These are phyloP conservation scores for Hyppa rectilinea DNA, from an alignment of 2,888 invertebrate genomes.

Conservation along the genomic window DNA sequence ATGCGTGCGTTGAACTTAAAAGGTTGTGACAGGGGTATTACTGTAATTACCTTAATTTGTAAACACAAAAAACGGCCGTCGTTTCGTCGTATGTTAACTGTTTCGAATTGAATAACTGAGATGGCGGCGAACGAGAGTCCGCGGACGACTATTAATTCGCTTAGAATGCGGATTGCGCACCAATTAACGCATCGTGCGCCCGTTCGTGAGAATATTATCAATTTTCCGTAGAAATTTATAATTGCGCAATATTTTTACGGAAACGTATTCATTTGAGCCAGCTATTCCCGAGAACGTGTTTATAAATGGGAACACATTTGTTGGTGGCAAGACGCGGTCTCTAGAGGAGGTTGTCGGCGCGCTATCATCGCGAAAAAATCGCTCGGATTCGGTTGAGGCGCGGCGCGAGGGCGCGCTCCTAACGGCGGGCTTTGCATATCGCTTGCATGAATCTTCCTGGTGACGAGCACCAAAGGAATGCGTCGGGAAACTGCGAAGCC, in stretches of 20 bases:
- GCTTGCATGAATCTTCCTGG: conserved; percentile 82
- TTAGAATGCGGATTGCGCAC: conserved; percentile 73
- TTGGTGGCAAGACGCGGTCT: conserved; percentile 29
- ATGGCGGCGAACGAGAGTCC: conserved; percentile 61
- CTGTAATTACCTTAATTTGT: conserved; percentile 89
- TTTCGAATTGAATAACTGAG: conserved; percentile 79
- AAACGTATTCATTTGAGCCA: conserved; percentile 67
- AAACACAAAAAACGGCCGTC: conserved; percentile 86
- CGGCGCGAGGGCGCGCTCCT: conserved; percentile 71
- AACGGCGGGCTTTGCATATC: conserved; percentile 81
- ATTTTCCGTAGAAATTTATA: conserved; percentile 76
- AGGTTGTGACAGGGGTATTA: conserved; percentile 88
- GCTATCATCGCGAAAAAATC: conserved; percentile 70
- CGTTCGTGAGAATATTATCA: conserved; percentile 75
- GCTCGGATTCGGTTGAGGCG: conserved; percentile 66
- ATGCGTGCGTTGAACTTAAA: conserved; percentile 88
- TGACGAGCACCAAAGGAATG: conserved; percentile 81
- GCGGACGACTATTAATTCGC: conserved; percentile 68
- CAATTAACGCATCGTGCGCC: conserved; percentile 73
- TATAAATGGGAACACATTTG: conserved; percentile 60
- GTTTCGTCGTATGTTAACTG: conserved; percentile 76
- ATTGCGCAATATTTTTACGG: conserved; percentile 72
- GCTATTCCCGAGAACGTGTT: conserved; percentile 64
- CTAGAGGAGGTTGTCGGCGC: conserved; percentile 45
- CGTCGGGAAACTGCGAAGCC: conserved; percentile 75